A percentile compares a stretch with the other conserved stretches of the same genome.
phyloP scores from a whole-genome alignment of 2,113 vertebrate species.

The Puffinus mauretanicus region DNA sequence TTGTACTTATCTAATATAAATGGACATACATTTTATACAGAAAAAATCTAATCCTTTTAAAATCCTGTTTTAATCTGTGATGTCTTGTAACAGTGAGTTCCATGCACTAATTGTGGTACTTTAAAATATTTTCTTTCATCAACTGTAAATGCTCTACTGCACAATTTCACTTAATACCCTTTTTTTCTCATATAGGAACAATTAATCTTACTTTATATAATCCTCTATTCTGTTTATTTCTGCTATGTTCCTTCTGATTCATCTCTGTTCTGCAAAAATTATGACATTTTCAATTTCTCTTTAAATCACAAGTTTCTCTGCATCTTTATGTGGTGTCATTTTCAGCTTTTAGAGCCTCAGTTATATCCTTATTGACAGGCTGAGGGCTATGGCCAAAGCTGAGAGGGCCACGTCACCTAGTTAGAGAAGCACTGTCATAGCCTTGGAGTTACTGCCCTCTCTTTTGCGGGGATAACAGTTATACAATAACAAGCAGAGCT shows the following conservation, averaged over 20 bases:
- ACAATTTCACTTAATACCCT: not conserved
- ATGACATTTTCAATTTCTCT: not conserved
- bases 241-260: not conserved
- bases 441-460: not conserved
- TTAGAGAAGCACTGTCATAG: not conserved
- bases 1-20: not conserved
- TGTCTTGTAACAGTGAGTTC: not conserved
- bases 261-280: not conserved
- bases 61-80: not conserved
- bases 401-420: rapidly evolving
- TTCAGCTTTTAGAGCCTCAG: not conserved
- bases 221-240: not conserved
- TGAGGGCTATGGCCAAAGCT: not conserved
- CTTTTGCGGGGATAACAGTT: not conserved
- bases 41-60: not conserved
- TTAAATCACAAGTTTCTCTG: not conserved
- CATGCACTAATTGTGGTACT: not conserved
- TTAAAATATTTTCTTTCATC: not conserved
- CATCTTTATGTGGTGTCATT: not conserved
- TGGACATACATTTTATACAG: not conserved
- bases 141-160: not conserved
- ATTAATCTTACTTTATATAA: not conserved
- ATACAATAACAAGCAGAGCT: not conserved
- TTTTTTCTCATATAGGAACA: not conserved
- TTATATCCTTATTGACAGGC: not conserved